phyloP scores from a whole-genome alignment of 2,113 vertebrate genomes.

The Albula goreensis region DNA sequence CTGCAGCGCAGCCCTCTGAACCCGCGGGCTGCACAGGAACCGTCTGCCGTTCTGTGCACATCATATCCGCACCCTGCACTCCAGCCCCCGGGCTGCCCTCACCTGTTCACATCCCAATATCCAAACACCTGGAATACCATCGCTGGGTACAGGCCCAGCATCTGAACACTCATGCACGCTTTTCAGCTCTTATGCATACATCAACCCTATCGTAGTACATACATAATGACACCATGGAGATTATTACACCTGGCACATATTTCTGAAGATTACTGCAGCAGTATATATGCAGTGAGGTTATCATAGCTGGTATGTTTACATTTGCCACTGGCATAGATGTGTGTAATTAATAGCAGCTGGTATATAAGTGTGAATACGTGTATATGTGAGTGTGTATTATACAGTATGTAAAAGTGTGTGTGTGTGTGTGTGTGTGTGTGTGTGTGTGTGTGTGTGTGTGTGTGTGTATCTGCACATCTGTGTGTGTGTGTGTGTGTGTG shows the following conservation, averaged over 20 bases:
- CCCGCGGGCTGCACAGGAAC: not conserved
- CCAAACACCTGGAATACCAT: not conserved
- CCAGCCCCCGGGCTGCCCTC: not conserved
- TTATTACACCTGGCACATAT: not conserved
- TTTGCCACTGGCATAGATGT: no score
- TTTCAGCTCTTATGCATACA: not conserved
- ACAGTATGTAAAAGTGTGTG: not conserved
- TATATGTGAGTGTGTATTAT: no score
- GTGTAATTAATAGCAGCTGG: no score
- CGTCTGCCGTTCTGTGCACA: not conserved
- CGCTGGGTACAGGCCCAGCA: not conserved
- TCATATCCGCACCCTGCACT: not conserved
- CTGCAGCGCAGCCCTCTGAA: slow-evolving; percentile 6
- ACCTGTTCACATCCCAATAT: not conserved
- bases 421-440: no score
- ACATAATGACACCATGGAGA: not conserved
- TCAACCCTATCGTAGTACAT: not conserved
- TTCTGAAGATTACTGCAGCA: not conserved
- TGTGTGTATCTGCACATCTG: no score
- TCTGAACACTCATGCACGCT: not conserved
- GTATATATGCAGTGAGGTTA: no score
- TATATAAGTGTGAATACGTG: no score
- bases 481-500: no score
- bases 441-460: no score
- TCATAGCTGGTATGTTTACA: no score